These are phyloP conservation scores for Egretta garzetta DNA, from an alignment of 2,113 vertebrate genomes.

Conservation along the genomic window DNA sequence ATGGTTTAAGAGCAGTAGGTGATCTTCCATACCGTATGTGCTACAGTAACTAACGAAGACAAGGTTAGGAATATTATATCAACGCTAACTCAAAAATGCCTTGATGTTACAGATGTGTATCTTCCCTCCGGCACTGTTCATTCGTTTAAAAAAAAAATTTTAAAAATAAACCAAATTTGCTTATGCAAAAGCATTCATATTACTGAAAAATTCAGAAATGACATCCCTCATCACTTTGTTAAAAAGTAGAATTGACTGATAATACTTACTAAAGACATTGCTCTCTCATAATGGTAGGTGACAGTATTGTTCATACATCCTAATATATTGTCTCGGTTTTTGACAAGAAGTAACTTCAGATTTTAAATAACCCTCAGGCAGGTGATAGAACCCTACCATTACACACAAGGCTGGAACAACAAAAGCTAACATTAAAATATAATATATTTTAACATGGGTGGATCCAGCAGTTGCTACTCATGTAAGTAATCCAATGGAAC, in stretches of 20 bases:
- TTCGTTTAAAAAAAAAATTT: not conserved
- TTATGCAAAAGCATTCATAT: not conserved
- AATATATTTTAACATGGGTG: not conserved
- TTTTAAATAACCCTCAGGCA: not conserved
- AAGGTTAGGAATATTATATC: not conserved
- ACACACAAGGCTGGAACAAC: not conserved
- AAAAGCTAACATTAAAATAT: not conserved
- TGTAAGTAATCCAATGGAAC: slow-evolving; percentile 23
- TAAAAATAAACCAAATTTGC: not conserved
- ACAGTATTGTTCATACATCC: not conserved
- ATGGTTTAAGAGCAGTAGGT: not conserved
- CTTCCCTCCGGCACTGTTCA: not conserved
- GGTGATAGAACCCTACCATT: not conserved
- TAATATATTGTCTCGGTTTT: not conserved
- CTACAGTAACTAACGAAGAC: not conserved
- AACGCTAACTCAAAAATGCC: not conserved
- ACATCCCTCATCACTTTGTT: not conserved
- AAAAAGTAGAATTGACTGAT: not conserved
- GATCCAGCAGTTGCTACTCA: not conserved
- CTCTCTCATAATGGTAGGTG: not conserved
- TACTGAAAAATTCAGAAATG: not conserved
- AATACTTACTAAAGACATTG: not conserved
- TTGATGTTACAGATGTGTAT: not conserved
- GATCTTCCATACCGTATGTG: not conserved
- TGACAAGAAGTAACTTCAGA: not conserved